Evolutionary conservation across 2,888 invertebrate genomes (phyloP).

Genomic region (Liodrosophila aerea): DNA sequence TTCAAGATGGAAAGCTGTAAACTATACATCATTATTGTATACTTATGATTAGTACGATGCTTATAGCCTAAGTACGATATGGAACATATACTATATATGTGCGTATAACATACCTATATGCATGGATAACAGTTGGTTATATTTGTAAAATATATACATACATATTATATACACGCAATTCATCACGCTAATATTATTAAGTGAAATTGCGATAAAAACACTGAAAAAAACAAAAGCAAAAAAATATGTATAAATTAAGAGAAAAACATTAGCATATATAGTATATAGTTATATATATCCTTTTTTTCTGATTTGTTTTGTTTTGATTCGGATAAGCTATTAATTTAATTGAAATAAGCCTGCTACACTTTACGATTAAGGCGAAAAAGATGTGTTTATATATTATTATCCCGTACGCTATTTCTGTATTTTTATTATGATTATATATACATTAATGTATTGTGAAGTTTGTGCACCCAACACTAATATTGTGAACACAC

Average conservation of each 20-base stretch:
- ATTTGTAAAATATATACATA: conserved; percentile 1
- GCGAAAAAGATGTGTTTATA: conserved; percentile 6
- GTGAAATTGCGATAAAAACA: conserved; percentile 51
- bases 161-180: conserved; percentile 33
- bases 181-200: conserved; percentile 63
- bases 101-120: neutral
- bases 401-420: conserved; percentile 40
- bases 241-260: neutral
- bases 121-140: conserved; percentile 1
- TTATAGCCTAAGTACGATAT: conserved; percentile 37
- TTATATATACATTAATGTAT: no score
- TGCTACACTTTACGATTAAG: conserved; percentile 25
- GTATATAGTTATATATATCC: conserved; percentile 4
- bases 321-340: neutral
- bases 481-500: conserved; percentile 14
- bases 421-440: conserved; percentile 49
- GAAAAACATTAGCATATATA: neutral
- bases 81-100: conserved; percentile 1
- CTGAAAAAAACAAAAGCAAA: conserved; percentile 12
- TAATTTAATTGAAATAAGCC: conserved; percentile 16
- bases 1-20: conserved; percentile 16
- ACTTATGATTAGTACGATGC: conserved; percentile 30
- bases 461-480: no score
- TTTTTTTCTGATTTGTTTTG: no score
- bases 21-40: conserved; percentile 22